Evolutionary conservation across 1,140 invertebrate species (phyloP).

Genomic region (Glossosoma conforme): DNA sequence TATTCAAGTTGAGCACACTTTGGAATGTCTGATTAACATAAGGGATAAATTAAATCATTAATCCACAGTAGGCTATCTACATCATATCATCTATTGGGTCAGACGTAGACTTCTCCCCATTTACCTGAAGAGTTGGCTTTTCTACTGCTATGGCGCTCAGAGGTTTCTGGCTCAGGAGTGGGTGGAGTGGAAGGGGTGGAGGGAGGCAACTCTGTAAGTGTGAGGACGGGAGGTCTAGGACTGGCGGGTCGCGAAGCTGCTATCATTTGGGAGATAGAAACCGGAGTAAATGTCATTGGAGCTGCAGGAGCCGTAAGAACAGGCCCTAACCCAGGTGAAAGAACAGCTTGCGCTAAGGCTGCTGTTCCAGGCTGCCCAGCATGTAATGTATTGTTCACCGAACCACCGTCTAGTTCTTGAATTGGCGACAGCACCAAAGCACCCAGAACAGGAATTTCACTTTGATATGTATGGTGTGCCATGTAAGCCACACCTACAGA

Average conservation of each 20-base stretch:
- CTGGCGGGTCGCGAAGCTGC: conserved; percentile 39
- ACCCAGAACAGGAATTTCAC: conserved; percentile 66
- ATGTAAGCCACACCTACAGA: conserved; percentile 59
- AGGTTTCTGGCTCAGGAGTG: not conserved
- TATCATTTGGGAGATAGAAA: conserved; percentile 44
- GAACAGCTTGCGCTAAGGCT: conserved; percentile 64
- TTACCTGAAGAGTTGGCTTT: conserved; percentile 11
- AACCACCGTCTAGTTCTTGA: conserved; percentile 65
- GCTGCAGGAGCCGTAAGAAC: conserved; percentile 51
- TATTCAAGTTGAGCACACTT: no score
- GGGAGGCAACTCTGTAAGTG: conserved; percentile 9
- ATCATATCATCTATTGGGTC: no score
- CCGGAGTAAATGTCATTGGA: conserved; percentile 39
- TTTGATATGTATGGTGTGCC: conserved; percentile 57
- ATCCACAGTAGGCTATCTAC: no score
- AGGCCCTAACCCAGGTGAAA: conserved; percentile 59
- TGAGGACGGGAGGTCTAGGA: conserved; percentile 5
- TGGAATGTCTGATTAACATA: no score
- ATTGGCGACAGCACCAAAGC: conserved; percentile 73
- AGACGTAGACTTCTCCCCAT: conserved; percentile 24
- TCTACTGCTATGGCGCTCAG: conserved; percentile 4
- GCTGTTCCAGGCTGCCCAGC: conserved; percentile 62
- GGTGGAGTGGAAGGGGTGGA: conserved; percentile 5
- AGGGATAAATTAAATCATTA: no score
- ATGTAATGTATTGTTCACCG: conserved; percentile 63